Evolutionary conservation across 2,888 invertebrate genomes (phyloP).

Genomic region (Eupithecia abbreviata): DNA sequence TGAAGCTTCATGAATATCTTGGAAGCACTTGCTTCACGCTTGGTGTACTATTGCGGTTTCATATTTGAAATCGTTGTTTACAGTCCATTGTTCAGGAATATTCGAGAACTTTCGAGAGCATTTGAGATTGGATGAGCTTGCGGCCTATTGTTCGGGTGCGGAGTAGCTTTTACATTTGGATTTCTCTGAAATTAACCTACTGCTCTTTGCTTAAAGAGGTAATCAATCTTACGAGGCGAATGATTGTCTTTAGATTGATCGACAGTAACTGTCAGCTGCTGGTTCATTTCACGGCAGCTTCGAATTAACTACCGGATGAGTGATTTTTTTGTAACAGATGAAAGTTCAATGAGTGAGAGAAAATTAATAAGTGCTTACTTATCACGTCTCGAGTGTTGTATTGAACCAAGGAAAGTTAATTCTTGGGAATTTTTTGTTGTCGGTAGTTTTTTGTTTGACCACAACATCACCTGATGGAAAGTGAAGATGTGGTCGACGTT

Average conservation of each 20-base stretch:
- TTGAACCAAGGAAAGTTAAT: not conserved
- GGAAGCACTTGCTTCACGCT: constrained; percentile 28
- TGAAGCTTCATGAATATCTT: constrained; percentile 4
- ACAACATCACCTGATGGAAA: too few species aligned
- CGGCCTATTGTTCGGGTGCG: constrained; percentile 20
- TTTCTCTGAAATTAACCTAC: constrained; percentile 21
- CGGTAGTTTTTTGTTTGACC: too few species aligned
- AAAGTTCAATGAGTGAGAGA: not conserved
- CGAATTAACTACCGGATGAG: not conserved
- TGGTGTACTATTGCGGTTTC: constrained; percentile 31
- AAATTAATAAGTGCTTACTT: not conserved
- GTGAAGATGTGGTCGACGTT: too few species aligned
- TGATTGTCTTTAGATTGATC: constrained; percentile 5
- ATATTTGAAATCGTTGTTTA: constrained; percentile 40
- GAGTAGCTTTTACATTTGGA: constrained; percentile 14
- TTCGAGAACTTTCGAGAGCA: constrained; percentile 11
- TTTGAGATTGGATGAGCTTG: constrained; percentile 33
- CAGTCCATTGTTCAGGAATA: constrained; percentile 36
- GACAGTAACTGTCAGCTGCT: not conserved
- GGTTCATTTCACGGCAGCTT: not conserved
- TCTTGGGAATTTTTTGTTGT: not conserved
- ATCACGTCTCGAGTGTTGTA: not conserved
- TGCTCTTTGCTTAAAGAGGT: constrained; percentile 14
- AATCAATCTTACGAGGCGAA: not conserved
- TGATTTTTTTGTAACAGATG: not conserved